Conservation (phyloP, 2,888 invertebrate genomes). For the Callyntrura sp. region DNA sequence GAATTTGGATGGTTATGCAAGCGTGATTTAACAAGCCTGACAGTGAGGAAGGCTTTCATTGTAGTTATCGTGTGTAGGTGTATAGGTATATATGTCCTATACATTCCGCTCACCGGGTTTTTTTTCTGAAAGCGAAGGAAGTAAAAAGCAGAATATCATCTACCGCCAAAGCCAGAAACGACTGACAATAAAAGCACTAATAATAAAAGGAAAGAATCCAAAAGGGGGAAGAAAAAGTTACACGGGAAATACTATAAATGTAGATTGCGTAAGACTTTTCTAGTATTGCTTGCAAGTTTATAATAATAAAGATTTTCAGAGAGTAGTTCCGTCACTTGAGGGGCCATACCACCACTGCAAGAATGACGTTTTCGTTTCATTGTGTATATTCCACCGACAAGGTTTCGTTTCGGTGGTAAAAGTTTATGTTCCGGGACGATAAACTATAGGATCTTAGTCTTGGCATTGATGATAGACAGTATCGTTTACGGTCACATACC, state of each 20-base stretch:
- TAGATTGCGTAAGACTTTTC: slow-evolving; percentile 56
- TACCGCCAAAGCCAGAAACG: not conserved
- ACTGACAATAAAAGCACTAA: not conserved
- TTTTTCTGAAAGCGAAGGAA: not conserved
- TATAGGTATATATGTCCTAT: no score
- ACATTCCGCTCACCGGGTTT: no score
- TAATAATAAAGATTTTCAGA: slow-evolving; percentile 66
- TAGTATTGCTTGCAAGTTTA: slow-evolving; percentile 22
- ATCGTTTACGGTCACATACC: not conserved
- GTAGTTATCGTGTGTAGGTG: no score
- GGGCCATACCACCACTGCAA: not conserved
- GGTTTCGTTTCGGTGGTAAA: not conserved
- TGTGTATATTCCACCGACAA: not conserved
- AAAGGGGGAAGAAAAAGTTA: not conserved
- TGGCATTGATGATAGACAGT: no score
- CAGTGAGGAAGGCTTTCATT: no score
- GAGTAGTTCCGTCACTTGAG: slow-evolving; percentile 14
- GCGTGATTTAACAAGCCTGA: no score
- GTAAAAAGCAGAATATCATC: slow-evolving; percentile 39
- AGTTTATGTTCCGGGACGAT: not conserved
- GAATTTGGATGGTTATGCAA: no score
- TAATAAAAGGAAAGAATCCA: slow-evolving; percentile 29
- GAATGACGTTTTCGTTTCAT: not conserved
- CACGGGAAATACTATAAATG: slow-evolving; percentile 69
- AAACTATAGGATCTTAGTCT: not conserved